These are phyloP conservation scores for Saccopteryx leptura DNA, from an alignment of 2,113 vertebrate species.

Conservation along the genomic window DNA sequence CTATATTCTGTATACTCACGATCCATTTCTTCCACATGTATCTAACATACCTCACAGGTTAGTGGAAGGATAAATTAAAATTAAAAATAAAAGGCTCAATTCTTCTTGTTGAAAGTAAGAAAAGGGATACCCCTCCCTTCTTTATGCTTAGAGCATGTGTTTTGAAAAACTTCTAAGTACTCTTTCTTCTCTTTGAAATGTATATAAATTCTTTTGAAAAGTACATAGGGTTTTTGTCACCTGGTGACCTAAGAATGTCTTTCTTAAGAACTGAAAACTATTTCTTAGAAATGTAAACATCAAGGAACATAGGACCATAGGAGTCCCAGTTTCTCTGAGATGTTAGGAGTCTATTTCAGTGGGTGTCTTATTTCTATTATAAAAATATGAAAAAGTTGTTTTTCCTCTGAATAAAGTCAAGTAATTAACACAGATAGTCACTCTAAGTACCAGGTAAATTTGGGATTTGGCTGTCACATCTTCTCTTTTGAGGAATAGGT, in stretches of 20 bases:
- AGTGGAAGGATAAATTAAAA: not conserved
- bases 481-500: not conserved
- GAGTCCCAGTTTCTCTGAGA: not conserved
- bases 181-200: not conserved
- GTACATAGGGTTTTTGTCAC: not conserved
- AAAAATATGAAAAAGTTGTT: not conserved
- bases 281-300: not conserved
- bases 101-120: not conserved
- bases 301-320: not conserved
- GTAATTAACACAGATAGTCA: not conserved
- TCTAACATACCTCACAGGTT: not conserved
- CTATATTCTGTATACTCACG: not conserved
- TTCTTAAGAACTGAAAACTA: not conserved
- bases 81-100: not conserved
- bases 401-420: not conserved
- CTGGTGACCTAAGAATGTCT: not conserved
- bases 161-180: not conserved
- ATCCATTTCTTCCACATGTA: not conserved
- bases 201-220: not conserved
- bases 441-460: not conserved
- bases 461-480: not conserved
- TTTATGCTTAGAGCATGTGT: not conserved
- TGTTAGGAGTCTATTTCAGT: not conserved
- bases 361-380: not conserved
- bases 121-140: not conserved